A percentile compares a stretch with the other conserved stretches of the same genome.
These are phyloP conservation scores for Poecilia velifera DNA, from an alignment of 2,797 vertebrate genomes.

Conservation along the genomic window DNA sequence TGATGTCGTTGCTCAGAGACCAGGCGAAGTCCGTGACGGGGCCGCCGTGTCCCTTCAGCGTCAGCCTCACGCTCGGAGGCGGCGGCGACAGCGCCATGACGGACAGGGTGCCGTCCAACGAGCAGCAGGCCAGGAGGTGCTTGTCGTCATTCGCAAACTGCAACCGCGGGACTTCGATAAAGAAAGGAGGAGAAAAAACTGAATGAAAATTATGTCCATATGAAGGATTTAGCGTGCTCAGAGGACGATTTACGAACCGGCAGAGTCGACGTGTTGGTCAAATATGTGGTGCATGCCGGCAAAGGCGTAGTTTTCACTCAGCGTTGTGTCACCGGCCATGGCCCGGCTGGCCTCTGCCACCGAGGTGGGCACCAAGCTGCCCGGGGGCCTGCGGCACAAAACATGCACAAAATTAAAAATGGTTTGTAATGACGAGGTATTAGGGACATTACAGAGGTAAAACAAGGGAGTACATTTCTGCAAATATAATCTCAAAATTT, in stretches of 20 bases:
- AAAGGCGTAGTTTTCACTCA: conserved; percentile 96
- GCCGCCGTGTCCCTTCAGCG: conserved; percentile 87
- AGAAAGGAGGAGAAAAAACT: neutral
- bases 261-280: conserved; percentile 94
- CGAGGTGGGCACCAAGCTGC: conserved; percentile 91
- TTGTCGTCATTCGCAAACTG: conserved; percentile 96
- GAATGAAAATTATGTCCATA: neutral
- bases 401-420: conserved; percentile 16
- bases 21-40: conserved; percentile 94
- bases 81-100: conserved; percentile 90
- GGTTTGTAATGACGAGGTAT: neutral
- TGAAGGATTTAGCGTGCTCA: neutral
- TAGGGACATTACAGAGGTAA: no score
- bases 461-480: no score
- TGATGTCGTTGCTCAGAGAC: conserved; percentile 95
- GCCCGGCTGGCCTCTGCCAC: conserved; percentile 94
- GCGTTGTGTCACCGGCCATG: conserved; percentile 94
- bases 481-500: no score
- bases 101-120: conserved; percentile 90
- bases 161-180: conserved; percentile 85
- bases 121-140: conserved; percentile 93
- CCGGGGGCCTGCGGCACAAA: conserved; percentile 82
- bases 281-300: conserved; percentile 97
- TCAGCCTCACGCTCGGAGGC: conserved; percentile 88
- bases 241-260: conserved; percentile 75